Conservation (phyloP, 2,797 vertebrate species). For the Meda fulgida region DNA sequence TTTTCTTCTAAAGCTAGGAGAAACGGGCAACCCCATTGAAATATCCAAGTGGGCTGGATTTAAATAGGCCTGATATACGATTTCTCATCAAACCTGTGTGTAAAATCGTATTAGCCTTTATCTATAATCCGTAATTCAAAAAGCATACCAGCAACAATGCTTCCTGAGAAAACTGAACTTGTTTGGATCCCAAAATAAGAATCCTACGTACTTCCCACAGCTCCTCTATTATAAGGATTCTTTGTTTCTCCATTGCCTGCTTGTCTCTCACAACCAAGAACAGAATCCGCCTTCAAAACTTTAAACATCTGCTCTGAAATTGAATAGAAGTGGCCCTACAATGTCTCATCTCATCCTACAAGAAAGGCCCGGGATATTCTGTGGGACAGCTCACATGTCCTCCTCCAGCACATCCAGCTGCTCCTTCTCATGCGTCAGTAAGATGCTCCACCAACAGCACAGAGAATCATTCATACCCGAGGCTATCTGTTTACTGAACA, state of each 20-base stretch:
- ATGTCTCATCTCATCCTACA: neutral
- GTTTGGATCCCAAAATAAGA: neutral
- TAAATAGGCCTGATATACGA: neutral
- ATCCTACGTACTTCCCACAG: neutral
- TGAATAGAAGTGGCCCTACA: neutral
- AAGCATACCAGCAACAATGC: neutral
- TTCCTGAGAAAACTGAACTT: neutral
- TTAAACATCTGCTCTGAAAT: neutral
- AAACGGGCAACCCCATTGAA: neutral
- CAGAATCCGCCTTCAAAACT: neutral
- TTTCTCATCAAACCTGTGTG: neutral
- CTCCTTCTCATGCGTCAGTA: neutral
- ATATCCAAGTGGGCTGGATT: too few species aligned
- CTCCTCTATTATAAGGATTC: neutral
- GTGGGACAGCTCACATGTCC: neutral
- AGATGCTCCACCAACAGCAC: neutral
- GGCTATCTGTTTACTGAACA: neutral
- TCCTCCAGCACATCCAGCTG: constrained; percentile 2
- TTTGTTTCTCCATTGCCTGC: neutral
- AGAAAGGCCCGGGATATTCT: neutral
- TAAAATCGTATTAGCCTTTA: neutral
- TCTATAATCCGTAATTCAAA: neutral
- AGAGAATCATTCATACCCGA: neutral
- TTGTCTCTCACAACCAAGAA: constrained; percentile 14
- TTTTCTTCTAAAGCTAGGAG: neutral